Percentiles rank a stretch among this genome's conserved stretches.
phyloP scores from a whole-genome alignment of 2,113 vertebrate genomes.

The Strix aluco region DNA sequence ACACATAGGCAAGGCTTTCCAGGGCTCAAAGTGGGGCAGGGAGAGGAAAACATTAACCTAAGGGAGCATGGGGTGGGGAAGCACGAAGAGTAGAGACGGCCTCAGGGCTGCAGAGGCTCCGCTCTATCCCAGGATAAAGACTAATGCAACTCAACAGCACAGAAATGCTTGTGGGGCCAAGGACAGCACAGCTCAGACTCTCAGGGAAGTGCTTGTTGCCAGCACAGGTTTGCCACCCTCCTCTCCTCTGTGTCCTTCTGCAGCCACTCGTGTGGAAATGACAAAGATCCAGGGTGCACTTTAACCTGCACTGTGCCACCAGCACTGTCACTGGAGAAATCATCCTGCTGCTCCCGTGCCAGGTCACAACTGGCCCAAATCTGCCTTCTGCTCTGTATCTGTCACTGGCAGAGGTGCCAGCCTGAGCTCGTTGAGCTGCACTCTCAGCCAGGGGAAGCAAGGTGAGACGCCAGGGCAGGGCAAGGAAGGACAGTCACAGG shows the following conservation, averaged over 20 bases:
- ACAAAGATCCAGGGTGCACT: background rate
- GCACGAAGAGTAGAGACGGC: background rate
- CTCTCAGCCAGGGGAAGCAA: background rate
- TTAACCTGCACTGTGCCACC: background rate
- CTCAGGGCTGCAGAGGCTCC: background rate
- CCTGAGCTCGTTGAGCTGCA: background rate
- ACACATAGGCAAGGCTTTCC: background rate
- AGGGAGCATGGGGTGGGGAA: background rate
- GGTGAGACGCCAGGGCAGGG: background rate
- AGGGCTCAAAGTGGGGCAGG: background rate
- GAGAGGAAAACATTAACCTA: background rate
- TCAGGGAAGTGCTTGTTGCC: background rate
- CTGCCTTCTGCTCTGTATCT: background rate
- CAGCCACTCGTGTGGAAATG: background rate
- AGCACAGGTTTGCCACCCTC: background rate
- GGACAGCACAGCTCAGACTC: background rate
- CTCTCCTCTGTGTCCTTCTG: background rate
- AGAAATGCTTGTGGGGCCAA: background rate
- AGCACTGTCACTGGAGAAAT: background rate
- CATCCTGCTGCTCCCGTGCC: background rate
- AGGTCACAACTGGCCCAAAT: background rate
- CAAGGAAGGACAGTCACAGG: background rate
- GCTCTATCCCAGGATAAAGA: background rate
- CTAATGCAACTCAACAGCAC: background rate
- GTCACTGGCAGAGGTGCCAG: background rate